Percentiles rank a stretch among this genome's conserved stretches.
These are phyloP conservation scores for Lasioglossum marginatum DNA, from an alignment of 2,888 invertebrate genomes.

Conservation along the genomic window DNA sequence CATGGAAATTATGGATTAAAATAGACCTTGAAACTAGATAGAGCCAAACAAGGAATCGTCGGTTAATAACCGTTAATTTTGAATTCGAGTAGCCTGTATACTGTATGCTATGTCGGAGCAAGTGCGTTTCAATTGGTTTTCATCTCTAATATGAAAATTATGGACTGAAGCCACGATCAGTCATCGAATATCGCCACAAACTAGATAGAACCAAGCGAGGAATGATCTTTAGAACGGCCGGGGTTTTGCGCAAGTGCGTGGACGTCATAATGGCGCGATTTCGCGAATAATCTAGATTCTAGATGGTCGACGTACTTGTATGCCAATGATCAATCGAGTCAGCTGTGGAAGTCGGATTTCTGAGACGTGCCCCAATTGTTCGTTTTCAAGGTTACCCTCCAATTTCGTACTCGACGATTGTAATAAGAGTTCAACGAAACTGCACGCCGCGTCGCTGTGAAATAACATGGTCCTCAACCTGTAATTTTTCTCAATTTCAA, in stretches of 20 bases:
- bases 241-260: constrained; percentile 69
- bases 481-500: constrained; percentile 25
- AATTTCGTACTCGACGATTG: neutral
- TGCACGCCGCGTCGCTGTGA: neutral
- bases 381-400: neutral
- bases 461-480: neutral
- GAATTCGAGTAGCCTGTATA: neutral
- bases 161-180: neutral
- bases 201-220: neutral
- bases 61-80: neutral
- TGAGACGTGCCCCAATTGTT: neutral
- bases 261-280: constrained; percentile 60
- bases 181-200: constrained; percentile 4
- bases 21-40: neutral
- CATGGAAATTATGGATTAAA: neutral
- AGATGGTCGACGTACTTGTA: constrained; percentile 19
- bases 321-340: constrained; percentile 11
- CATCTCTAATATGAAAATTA: constrained; percentile 13
- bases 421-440: constrained; percentile 1
- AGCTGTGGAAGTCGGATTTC: constrained; percentile 12
- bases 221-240: constrained; percentile 52
- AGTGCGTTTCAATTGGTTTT: constrained; percentile 7
- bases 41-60: neutral
- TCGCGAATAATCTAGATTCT: constrained; percentile 50
- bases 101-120: neutral